Conservation (phyloP, 2,113 vertebrate genomes). For the Diphyllodes magnificus region DNA sequence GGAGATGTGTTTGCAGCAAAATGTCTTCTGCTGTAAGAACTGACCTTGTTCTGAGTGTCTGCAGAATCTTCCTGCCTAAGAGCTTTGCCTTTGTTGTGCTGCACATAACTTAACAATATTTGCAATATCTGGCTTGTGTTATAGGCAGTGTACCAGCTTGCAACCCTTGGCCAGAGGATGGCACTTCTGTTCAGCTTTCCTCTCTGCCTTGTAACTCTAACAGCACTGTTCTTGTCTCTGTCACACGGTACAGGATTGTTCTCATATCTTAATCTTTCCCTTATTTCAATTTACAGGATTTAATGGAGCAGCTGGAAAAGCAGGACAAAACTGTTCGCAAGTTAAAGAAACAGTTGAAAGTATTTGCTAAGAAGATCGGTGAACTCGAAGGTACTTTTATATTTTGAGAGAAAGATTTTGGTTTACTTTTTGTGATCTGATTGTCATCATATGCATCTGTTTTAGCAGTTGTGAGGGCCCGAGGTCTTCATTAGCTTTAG, state of each 20-base stretch:
- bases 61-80: neutral
- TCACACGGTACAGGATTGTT: neutral
- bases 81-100: conserved; percentile 59
- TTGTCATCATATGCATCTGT: neutral
- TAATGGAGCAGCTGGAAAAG: conserved; percentile 98
- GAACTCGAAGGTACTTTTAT: conserved; percentile 91
- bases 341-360: conserved; percentile 97
- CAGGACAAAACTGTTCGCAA: conserved; percentile 98
- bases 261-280: neutral
- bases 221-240: conserved; percentile 11
- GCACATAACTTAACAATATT: conserved; percentile 10
- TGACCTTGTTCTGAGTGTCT: neutral
- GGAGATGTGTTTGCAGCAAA: neutral
- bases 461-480: neutral
- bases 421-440: neutral
- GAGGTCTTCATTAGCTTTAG: neutral
- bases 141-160: conserved; percentile 29
- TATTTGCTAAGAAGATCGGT: conserved; percentile 96
- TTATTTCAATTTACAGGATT: conserved; percentile 79
- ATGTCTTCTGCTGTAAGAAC: neutral
- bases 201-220: conserved; percentile 53
- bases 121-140: conserved; percentile 33
- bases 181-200: conserved; percentile 54
- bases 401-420: neutral
- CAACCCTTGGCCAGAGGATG: conserved; percentile 54